Evolutionary conservation across 1,140 invertebrate genomes (phyloP), one percentile per base, ranked within the genome.

Genomic region (Glossosoma conforme): DNA sequence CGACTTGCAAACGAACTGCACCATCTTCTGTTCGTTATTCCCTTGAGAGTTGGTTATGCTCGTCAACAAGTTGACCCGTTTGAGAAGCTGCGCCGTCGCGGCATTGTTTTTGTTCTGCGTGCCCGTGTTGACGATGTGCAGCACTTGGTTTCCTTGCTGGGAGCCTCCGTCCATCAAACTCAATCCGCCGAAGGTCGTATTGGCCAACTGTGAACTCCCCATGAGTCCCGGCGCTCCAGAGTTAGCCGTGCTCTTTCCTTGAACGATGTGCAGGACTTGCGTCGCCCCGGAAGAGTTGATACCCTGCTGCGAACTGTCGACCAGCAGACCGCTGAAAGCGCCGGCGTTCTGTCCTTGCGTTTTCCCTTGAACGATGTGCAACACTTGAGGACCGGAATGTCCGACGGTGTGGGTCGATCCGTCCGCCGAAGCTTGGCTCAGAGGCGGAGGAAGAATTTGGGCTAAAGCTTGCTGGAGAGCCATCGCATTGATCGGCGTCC

Each of bases 1-100:
- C 35, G 76, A 75, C 66, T 79, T 79, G 60, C 77, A 80, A 36
- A 79, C 74, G 62, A 79, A 79, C 56, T 75, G 72, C 6, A 75
- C 64, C 69, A 75, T 72, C 61, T 75, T 75, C 54, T 75, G 72
- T 36, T 75, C 72, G 54, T 66, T 72, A 11, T 63, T 61, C n/a
- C 70, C 69, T 62, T 72, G 72, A 11, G 66, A 64, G 59, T 73
- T 73, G 14, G 69, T 58, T 4, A 75, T 56, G 56, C 72, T 75
- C 1, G 72, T 72, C 22, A 75, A 54, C n/a, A 75, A 61, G 52
- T 75, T 75, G 1, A 75, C 72, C 54, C 69, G 61, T 61, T 74
- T 74, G 1, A 75, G 50, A 18, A 75, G 53, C 43, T 72, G 72
- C 2, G 65, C 63, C 2, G 64, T 63, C 4, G 68, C 42, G 18